Base-by-base conservation (phyloP, 2,797 vertebrate genomes). In the Sardinella longiceps region DNA sequence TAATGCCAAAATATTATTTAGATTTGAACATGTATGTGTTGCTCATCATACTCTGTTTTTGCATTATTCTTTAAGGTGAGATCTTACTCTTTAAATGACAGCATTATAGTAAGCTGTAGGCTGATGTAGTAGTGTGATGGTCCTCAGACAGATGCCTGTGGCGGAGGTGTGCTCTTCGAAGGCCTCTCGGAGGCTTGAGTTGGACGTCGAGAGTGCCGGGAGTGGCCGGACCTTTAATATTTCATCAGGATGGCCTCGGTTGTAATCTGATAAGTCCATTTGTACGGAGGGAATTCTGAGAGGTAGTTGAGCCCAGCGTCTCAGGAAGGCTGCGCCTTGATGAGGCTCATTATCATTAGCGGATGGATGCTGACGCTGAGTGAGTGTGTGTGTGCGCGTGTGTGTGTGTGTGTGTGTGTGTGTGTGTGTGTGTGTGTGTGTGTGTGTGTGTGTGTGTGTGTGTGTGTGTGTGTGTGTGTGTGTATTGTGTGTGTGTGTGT, bases 181-280 rank as follows among this genome's bases (percentile, higher is more conserved):
- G 46, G 15, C 30, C 30, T 33, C 5, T 43, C 1, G 7, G 33
- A 70, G 37, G 33, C 7, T 43, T 23, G 15, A 10, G 33, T 37
- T 37, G 33, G 33, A 30, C 30, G 37, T 18, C 0, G 30, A 74
- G 66, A 74, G 66, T 74, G 5, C 14, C 15, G 20, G 33, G 70
- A 43, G 70, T 77, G 70, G 70, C 70, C 37, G 7, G 18, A 77
- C 37, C 37, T 23, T 77, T 77, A 77, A 77, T 77, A 77, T 77
- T 77, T 77, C 70, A 77, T 77, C 33, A 23, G 33, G 2, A 77
- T 77, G 37, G 39, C 37, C 18, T 77, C 70, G 23, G 33, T 43
- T 43, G 70, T 77, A 77, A 77, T 77, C 37, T 33, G 70, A 77
- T 77, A 43, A 77, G 33, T 77, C 70, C 70, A 77, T 77, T 77